A percentile compares a stretch with the other conserved stretches of the same genome.
Evolutionary conservation across 2,888 invertebrate genomes (phyloP).

Genomic region (Mesorhabditis sp.): DNA sequence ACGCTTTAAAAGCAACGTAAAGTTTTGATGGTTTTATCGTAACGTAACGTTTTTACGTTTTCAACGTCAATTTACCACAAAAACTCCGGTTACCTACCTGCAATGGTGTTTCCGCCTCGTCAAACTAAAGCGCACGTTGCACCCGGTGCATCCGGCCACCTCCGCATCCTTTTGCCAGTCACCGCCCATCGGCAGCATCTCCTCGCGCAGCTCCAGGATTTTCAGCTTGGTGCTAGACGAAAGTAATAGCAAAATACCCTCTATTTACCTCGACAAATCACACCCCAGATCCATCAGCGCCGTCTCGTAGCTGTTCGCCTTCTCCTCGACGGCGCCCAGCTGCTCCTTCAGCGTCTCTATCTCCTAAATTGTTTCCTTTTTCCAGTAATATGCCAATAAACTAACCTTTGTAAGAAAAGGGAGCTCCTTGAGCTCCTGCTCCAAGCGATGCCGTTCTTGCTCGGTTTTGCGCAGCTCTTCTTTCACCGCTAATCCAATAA

Average conservation of each 20-base stretch:
- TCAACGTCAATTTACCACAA: background rate
- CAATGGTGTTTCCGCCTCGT: conserved; percentile 45
- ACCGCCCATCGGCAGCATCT: conserved; percentile 32
- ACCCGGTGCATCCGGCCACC: conserved; percentile 29
- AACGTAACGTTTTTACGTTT: background rate
- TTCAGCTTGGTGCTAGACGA: conserved; percentile 38
- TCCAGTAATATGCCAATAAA: background rate
- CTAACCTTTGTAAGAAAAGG: conserved; percentile 14
- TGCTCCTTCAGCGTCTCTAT: conserved; percentile 16
- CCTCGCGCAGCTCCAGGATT: conserved; percentile 42
- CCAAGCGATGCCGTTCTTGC: conserved; percentile 3
- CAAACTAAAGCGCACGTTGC: conserved; percentile 32
- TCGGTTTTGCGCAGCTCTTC: background rate
- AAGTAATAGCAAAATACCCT: background rate
- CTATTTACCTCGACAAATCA: conserved; percentile 20
- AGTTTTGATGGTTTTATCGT: background rate
- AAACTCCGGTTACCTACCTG: conserved; percentile 22
- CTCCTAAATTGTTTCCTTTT: conserved; percentile 13
- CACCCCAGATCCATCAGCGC: conserved; percentile 44
- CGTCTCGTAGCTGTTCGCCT: conserved; percentile 28
- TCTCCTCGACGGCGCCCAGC: conserved; percentile 15
- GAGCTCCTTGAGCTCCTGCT: conserved; percentile 6
- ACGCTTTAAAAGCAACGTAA: background rate
- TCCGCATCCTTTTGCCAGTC: conserved; percentile 42
- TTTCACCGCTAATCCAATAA: background rate